Evolutionary conservation across 2,888 invertebrate species (phyloP).

Genomic region (Campoplex nolae): DNA sequence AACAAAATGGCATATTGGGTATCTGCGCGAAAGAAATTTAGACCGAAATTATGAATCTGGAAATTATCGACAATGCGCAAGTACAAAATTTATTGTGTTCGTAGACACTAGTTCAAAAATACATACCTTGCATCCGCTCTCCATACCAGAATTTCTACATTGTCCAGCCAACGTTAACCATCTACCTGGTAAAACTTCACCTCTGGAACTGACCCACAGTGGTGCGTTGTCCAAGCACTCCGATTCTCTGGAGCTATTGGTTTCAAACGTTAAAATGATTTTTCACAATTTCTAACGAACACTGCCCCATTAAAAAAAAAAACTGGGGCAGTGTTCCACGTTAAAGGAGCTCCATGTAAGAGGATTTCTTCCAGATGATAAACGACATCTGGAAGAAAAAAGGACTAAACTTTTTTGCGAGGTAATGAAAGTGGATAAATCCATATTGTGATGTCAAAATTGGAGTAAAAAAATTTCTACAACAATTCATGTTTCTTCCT

Average conservation of each 20-base stretch:
- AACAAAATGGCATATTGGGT: neutral
- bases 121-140: neutral
- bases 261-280: neutral
- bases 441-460: neutral
- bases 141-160: constrained; percentile 18
- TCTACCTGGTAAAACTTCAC: constrained; percentile 25
- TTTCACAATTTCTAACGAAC: neutral
- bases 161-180: constrained; percentile 36
- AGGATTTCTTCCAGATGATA: no score
- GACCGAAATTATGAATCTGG: neutral
- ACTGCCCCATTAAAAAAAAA: neutral
- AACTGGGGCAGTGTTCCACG: no score
- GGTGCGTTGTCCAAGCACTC: constrained; percentile 18
- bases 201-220: neutral
- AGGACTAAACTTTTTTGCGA: neutral
- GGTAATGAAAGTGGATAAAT: neutral
- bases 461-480: neutral
- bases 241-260: neutral
- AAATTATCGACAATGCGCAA: neutral
- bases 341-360: no score
- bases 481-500: neutral
- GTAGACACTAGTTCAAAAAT: no score
- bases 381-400: no score
- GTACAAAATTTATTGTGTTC: neutral
- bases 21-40: neutral